Evolutionary conservation across 2,888 invertebrate genomes (phyloP).

Genomic region (Smittia sp.): DNA sequence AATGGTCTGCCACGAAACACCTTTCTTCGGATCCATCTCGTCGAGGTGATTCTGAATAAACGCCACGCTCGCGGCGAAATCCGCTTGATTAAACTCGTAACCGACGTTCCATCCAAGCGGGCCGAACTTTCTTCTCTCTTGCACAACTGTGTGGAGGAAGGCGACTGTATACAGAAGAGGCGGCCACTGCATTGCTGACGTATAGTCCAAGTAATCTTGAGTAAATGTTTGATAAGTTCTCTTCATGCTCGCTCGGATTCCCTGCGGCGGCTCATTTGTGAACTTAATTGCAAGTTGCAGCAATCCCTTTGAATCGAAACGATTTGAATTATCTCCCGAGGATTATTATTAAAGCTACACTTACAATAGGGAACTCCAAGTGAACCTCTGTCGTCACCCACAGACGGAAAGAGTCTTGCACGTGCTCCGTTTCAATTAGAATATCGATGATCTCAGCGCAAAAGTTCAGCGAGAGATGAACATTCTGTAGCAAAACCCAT

Average conservation of each 20-base stretch:
- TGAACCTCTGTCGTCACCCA: conserved; percentile 97
- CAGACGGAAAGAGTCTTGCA: conserved; percentile 79
- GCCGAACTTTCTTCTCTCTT: conserved; percentile 93
- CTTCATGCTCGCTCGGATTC: conserved; percentile 89
- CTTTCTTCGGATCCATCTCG: conserved; percentile 95
- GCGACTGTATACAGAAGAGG: conserved; percentile 90
- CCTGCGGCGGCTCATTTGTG: conserved; percentile 96
- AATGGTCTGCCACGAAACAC: conserved; percentile 95
- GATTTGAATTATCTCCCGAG: not conserved
- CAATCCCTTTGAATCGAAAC: conserved; percentile 54
- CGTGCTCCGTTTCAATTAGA: conserved; percentile 77
- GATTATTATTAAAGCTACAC: not conserved
- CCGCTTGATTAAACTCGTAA: conserved; percentile 92
- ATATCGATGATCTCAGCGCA: conserved; percentile 90
- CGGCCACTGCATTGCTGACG: conserved; percentile 89
- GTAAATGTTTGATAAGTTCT: conserved; percentile 85
- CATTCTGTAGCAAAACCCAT: conserved; percentile 94
- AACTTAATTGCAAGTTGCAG: conserved; percentile 93
- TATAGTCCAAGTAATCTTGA: conserved; percentile 90
- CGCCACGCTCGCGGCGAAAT: conserved; percentile 92
- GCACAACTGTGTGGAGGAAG: conserved; percentile 91
- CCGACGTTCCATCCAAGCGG: conserved; percentile 96
- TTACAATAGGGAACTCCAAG: conserved; percentile 79
- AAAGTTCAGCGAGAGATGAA: conserved; percentile 92
- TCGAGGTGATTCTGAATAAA: conserved; percentile 96